Evolutionary conservation across 1,140 invertebrate species (phyloP).

Genomic region (Pseudomyrmex sp.): DNA sequence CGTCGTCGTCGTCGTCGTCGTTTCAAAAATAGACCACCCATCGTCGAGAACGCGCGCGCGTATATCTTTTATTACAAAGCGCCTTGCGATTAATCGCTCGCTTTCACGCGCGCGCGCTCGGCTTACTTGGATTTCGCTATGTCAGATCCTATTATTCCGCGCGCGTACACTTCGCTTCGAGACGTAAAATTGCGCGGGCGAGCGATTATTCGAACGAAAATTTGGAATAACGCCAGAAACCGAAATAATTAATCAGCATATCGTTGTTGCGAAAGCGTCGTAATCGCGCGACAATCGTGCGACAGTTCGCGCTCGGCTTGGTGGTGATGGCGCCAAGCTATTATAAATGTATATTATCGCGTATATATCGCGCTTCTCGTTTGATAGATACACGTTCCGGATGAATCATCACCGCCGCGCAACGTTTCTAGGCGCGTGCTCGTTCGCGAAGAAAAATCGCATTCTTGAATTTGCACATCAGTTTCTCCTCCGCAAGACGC

Average conservation of each 20-base stretch:
- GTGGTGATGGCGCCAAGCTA: too few species aligned
- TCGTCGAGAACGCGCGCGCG: conserved; percentile 8
- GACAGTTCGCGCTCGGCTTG: too few species aligned
- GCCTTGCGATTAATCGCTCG: not conserved
- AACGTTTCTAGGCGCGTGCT: not conserved
- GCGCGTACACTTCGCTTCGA: not conserved
- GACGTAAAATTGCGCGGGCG: not conserved
- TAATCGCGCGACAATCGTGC: not conserved
- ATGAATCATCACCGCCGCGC: not conserved
- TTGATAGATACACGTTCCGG: too few species aligned
- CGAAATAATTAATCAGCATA: not conserved
- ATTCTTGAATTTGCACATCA: too few species aligned
- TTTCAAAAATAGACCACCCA: conserved; percentile 61
- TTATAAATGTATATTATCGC: too few species aligned
- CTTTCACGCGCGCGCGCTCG: not conserved
- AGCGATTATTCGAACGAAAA: not conserved
- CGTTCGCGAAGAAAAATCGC: too few species aligned
- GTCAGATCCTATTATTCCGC: not conserved
- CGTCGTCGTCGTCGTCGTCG: too few species aligned
- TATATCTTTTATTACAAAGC: not conserved
- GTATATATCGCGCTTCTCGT: too few species aligned
- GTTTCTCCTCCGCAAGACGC: not conserved
- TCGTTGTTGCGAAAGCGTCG: not conserved
- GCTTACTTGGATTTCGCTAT: not conserved
- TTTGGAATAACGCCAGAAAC: conserved; percentile 9